Base-by-base conservation (phyloP, 1,140 invertebrate genomes). In the Carposina sasakii region DNA sequence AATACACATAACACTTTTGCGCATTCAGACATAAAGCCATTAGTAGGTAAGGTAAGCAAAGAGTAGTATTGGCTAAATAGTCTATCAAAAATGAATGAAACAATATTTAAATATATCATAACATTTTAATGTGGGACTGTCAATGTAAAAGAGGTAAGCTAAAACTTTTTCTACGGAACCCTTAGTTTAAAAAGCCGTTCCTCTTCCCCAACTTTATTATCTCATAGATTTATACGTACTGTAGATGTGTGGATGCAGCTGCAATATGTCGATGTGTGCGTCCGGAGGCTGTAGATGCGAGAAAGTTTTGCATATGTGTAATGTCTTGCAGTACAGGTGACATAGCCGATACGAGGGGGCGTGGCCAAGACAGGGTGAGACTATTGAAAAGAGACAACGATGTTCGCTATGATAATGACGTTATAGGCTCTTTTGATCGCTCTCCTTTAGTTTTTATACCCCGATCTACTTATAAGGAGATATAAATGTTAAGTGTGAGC, bases 301-400 rank as follows among this genome's bases (percentile, higher is more conserved):
- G 71, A 74, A 79, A 74, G 76, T 81, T 83, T 83, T 83, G 79
- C 79, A 83, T 83, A 83, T 83, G 79, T 83, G 76, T 83, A 83
- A 83, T 82, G 78, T 78, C 79, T 81, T 76, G 74, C 77, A 76
- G 79, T 73, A 79, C 79, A 81, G 79, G 76, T 81, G 76, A 83
- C 79, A 81, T 65, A 67, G 66, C 67, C 71, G 73, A 82, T 78
- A 82, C 76, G 69, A 70, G 68, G 63, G 64, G 79, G 79, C 79
- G 79, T 72, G 67, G 79, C 77, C 60, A 59, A 71, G 65, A 63
- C 73, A 69, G 77, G 76, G 71, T 76, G 67, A 79, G 62, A 79
- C 69, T 76, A 83, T 81, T 71, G 75, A 76, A 83, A 74, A 81
- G 81, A 84, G 81, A 84, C 77, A 77, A 75, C 74, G 57, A 71